phyloP scores from a whole-genome alignment of 2,113 vertebrate species.

The Pterophyllum scalare region DNA sequence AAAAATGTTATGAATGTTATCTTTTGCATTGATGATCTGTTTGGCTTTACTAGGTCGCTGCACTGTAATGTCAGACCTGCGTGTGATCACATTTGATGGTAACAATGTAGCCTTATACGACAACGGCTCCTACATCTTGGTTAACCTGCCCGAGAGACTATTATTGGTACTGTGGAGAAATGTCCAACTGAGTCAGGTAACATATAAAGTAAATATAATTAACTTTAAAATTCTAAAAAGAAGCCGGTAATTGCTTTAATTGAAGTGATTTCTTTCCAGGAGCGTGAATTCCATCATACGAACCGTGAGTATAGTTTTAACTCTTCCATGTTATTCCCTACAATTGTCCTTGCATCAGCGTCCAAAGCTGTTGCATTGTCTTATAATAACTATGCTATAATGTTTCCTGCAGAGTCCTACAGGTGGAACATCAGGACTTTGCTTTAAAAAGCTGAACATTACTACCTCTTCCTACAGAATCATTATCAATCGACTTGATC shows the following conservation, averaged over 20 bases:
- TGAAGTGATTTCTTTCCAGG: slow-evolving; percentile 81
- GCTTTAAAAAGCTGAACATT: slow-evolving; percentile 95
- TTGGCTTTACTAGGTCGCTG: slow-evolving; percentile 87
- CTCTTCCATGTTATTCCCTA: neutral
- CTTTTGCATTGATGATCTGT: neutral
- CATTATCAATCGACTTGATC: slow-evolving; percentile 89
- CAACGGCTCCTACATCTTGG: slow-evolving; percentile 93
- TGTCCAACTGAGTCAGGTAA: slow-evolving; percentile 93
- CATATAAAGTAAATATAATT: slow-evolving; percentile 5
- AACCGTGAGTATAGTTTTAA: slow-evolving; percentile 85
- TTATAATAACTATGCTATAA: neutral
- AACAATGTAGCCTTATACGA: slow-evolving; percentile 95
- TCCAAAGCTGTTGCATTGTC: neutral
- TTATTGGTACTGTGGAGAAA: slow-evolving; percentile 94
- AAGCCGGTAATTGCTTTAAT: neutral
- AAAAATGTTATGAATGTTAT: neutral
- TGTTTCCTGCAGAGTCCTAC: slow-evolving; percentile 82
- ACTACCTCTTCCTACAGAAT: slow-evolving; percentile 85
- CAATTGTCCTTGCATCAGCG: neutral
- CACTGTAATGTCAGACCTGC: slow-evolving; percentile 93
- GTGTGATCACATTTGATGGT: slow-evolving; percentile 96
- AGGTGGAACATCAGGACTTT: slow-evolving; percentile 90
- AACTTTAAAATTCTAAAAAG: neutral
- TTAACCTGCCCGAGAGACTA: slow-evolving; percentile 89
- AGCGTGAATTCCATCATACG: slow-evolving; percentile 93